Evolutionary conservation across 2,113 vertebrate species (phyloP).

Genomic region (Brachypteracias leptosomus): DNA sequence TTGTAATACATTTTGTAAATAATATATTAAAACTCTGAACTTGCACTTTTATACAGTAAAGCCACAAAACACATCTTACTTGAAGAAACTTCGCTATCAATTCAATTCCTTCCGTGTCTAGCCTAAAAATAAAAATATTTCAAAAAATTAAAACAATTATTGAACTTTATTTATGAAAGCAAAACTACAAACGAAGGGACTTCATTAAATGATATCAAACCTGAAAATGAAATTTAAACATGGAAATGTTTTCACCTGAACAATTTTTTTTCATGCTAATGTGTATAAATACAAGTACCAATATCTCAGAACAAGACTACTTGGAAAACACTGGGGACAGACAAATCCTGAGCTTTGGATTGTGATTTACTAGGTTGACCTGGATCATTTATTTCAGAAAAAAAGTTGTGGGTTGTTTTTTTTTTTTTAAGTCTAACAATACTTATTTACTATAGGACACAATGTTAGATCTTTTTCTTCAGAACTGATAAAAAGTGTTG

Average conservation of each 20-base stretch:
- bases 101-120: slow-evolving; percentile 96
- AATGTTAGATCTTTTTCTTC: neutral
- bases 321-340: neutral
- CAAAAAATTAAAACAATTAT: neutral
- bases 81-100: slow-evolving; percentile 93
- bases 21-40: neutral
- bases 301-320: neutral
- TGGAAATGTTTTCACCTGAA: neutral
- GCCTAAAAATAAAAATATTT: slow-evolving; percentile 76
- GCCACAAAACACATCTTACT: slow-evolving; percentile 76
- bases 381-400: neutral
- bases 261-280: neutral
- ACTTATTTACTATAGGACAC: neutral
- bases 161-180: neutral
- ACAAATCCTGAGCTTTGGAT: neutral
- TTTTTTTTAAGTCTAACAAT: neutral
- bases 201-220: neutral
- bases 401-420: neutral
- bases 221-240: neutral
- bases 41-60: neutral
- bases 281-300: neutral
- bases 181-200: neutral
- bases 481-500: neutral
- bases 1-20: neutral
- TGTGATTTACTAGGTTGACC: neutral